Percentiles rank a stretch among this genome's conserved stretches.
phyloP scores from a whole-genome alignment of 2,888 invertebrate species.

The Pristionchus exspectatus region DNA sequence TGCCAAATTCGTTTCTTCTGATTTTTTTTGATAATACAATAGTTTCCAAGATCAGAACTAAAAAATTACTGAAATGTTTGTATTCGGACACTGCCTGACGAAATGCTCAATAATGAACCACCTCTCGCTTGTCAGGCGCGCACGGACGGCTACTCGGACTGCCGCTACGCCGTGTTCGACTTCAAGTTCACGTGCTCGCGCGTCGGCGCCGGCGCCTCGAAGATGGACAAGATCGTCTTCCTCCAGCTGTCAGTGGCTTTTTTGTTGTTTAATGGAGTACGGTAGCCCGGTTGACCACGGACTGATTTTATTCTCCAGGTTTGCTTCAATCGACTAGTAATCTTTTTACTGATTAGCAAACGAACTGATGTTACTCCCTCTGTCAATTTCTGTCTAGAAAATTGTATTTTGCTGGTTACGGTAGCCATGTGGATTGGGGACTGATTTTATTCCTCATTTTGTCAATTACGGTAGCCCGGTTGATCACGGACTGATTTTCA shows the following conservation, averaged over 20 bases:
- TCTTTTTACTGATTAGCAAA: no score
- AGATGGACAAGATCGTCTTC: constrained; percentile 97
- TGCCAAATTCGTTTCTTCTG: no score
- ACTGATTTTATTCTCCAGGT: constrained; percentile 80
- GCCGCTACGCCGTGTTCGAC: constrained; percentile 96
- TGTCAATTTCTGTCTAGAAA: no score
- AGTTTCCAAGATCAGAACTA: no score
- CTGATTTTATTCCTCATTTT: neutral
- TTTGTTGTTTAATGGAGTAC: neutral
- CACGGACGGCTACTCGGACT: constrained; percentile 88
- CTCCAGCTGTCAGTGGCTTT: constrained; percentile 88
- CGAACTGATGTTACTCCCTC: no score
- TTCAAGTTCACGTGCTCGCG: constrained; percentile 92
- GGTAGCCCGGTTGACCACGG: neutral
- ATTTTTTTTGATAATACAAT: no score
- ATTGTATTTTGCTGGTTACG: no score
- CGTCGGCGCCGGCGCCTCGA: constrained; percentile 93
- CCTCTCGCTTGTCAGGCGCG: constrained; percentile 53
- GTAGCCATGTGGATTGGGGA: neutral
- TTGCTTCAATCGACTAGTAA: no score
- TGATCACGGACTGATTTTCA: neutral
- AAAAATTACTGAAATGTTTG: no score
- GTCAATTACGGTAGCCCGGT: neutral
- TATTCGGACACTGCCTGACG: no score
- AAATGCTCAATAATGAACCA: no score